phyloP scores from a whole-genome alignment of 2,888 invertebrate genomes.

The Apeira syringaria region DNA sequence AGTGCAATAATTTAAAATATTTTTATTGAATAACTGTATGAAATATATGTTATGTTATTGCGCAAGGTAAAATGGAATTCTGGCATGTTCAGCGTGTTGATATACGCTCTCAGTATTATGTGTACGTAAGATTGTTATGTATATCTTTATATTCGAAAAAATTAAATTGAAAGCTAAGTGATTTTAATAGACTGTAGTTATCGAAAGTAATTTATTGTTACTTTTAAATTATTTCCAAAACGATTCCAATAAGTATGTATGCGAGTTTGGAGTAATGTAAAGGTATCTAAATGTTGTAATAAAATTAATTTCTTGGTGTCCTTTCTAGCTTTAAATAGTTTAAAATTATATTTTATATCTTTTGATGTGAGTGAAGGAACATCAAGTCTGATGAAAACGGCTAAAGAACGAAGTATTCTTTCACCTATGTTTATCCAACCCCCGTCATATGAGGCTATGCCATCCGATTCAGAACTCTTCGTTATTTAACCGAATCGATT shows the following conservation, averaged over 20 bases:
- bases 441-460: too few relatives aligned
- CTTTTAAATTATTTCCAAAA: conserved; percentile 77
- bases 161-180: conserved; percentile 59
- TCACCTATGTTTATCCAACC: conserved; percentile 12
- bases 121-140: conserved; percentile 64
- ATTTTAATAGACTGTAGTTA: conserved; percentile 75
- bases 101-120: conserved; percentile 79
- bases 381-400: conserved; percentile 13
- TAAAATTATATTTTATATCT: conserved; percentile 44
- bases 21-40: conserved; percentile 77
- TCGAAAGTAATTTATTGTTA: conserved; percentile 77
- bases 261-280: conserved; percentile 49
- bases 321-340: conserved; percentile 78
- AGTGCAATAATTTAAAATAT: conserved; percentile 83
- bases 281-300: conserved; percentile 53
- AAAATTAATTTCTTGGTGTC: conserved; percentile 64
- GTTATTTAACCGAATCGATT: too few relatives aligned
- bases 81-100: conserved; percentile 56
- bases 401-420: conserved; percentile 14
- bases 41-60: conserved; percentile 77
- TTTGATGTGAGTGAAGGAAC: conserved; percentile 14
- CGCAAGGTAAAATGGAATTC: conserved; percentile 46
- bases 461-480: too few relatives aligned
- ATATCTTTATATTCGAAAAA: conserved; percentile 30
- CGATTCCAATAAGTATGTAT: conserved; percentile 62